Base-by-base conservation (phyloP, 2,888 invertebrate species). In the Caenorhabditis sp. region DNA sequence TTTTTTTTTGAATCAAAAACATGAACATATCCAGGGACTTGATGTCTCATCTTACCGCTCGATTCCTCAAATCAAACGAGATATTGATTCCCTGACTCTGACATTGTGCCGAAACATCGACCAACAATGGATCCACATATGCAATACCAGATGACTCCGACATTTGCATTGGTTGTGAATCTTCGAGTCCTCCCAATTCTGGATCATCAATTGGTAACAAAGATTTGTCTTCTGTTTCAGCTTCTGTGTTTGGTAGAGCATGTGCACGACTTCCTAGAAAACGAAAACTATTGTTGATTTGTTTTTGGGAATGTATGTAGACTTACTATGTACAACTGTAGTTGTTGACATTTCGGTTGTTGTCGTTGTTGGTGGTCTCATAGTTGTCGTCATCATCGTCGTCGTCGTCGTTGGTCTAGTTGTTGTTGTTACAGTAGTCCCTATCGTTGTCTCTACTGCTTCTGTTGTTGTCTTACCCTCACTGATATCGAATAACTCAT, bases 21-120 rank as follows among this genome's bases (percentile, higher is more conserved):
- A n/a, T n/a, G n/a, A n/a, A n/a, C n/a, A n/a, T n/a, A n/a, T n/a
- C n/a, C n/a, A n/a, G n/a, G n/a, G n/a, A n/a, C n/a, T n/a, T n/a
- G n/a, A n/a, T n/a, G n/a, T n/a, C n/a, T n/a, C n/a, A n/a, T n/a
- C 23, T 56, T 27, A 76, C 78, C 27, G 56, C 52, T 12, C 10
- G 25, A 25, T 63, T 62, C 2, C 58, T 54, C 21, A 79, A 59
- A 20, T 59, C 61, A 52, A 83, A 77, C 7, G 81, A 78, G 38
- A 83, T 75, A 31, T 82, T 81, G 52, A 81, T 78, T 54, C 83
- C 83, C 23, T 76, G 70, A 3, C 67, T 67, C 27, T 71, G 67
- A 69, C 83, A 83, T 14, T 74, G 59, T 1, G 79, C 83, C 17
- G 65, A 61, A 10, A 82, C 70, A 14, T 59, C 26, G 0, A 83